Evolutionary conservation across 2,113 vertebrate genomes (phyloP).

Genomic region (Fulmarus glacialis): DNA sequence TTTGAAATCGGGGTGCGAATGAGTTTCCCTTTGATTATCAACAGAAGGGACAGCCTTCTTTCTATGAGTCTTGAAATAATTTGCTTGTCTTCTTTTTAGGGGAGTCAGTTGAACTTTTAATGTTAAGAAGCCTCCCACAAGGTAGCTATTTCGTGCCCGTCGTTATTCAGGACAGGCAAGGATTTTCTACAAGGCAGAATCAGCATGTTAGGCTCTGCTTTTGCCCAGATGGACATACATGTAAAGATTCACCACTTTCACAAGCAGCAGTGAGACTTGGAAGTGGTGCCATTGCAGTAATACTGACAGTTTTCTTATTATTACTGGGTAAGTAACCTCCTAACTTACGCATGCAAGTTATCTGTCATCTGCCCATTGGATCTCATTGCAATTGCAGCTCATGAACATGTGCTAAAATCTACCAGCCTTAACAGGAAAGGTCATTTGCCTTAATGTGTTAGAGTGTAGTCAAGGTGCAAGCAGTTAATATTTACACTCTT

Average conservation of each 20-base stretch:
- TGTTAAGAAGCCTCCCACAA: conserved; percentile 54
- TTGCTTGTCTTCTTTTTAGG: conserved; percentile 6
- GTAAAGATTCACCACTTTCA: background rate
- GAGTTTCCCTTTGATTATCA: background rate
- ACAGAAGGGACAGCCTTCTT: background rate
- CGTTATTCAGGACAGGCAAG: conserved; percentile 77
- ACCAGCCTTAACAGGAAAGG: background rate
- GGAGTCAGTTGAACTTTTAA: conserved; percentile 66
- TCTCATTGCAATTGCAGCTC: background rate
- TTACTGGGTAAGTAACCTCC: conserved; percentile 74
- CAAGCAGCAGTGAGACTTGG: background rate
- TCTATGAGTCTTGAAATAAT: background rate
- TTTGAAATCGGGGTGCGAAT: background rate
- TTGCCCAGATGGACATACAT: conserved; percentile 50
- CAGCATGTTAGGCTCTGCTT: conserved; percentile 72
- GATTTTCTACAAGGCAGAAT: background rate
- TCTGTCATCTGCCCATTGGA: background rate
- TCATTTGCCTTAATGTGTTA: background rate
- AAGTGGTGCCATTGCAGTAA: conserved; percentile 35
- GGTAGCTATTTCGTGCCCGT: conserved; percentile 77
- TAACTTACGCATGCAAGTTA: background rate
- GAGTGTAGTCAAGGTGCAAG: background rate
- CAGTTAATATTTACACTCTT: background rate
- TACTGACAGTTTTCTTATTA: conserved; percentile 63
- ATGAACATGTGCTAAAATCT: background rate